These are phyloP conservation scores for Rallus crepitans DNA, from an alignment of 2,797 vertebrate genomes.

Conservation along the genomic window DNA sequence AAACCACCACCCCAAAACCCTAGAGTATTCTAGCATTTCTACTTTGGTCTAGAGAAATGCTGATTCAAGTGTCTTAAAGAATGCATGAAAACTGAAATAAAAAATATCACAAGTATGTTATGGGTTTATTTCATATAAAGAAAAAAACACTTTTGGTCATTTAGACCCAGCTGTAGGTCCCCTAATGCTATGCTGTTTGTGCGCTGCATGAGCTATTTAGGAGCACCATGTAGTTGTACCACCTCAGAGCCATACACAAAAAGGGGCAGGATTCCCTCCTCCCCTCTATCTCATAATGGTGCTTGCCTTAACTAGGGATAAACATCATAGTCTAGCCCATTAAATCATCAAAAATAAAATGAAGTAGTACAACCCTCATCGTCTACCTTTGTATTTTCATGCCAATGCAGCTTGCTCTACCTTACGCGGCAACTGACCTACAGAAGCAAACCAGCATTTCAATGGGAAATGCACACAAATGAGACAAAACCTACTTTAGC, in stretches of 20 bases:
- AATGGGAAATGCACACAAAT: not conserved
- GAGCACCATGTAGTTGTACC: not conserved
- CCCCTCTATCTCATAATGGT: not conserved
- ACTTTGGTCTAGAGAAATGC: not conserved
- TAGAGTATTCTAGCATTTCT: not conserved
- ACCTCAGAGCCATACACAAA: not conserved
- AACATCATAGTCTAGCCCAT: fast-evolving
- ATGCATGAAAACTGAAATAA: not conserved
- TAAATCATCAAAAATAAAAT: not conserved
- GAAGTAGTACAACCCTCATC: not conserved
- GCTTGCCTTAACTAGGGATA: not conserved
- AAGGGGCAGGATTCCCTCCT: not conserved
- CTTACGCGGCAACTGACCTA: not conserved
- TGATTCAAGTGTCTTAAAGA: not conserved
- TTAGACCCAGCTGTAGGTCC: not conserved
- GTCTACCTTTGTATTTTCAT: not conserved
- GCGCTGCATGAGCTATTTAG: not conserved
- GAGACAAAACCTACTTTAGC: not conserved
- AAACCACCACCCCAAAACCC: not conserved
- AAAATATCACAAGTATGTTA: not conserved
- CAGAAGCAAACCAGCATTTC: not conserved
- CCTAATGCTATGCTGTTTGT: not conserved
- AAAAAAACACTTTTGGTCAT: not conserved
- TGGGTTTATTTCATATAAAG: not conserved
- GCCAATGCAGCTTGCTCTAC: not conserved